These are phyloP conservation scores for Girardia tigrina DNA, from an alignment of 2,888 invertebrate species.

Conservation along the genomic window DNA sequence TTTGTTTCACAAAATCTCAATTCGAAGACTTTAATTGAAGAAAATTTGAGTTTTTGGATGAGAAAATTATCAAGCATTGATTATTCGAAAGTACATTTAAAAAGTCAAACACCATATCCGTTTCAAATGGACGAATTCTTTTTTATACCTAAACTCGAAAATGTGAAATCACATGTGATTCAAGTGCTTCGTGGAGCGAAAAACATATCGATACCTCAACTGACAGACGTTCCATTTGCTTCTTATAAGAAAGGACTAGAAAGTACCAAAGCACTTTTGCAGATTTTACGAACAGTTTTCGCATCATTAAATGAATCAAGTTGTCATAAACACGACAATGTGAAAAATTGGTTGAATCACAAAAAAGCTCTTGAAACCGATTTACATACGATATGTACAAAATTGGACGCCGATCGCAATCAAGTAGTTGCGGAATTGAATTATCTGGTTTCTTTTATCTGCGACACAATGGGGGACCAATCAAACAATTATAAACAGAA, in stretches of 20 bases:
- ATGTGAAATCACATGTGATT: neutral
- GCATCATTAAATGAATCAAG: neutral
- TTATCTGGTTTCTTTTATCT: neutral
- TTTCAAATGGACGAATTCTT: constrained; percentile 1
- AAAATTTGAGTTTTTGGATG: constrained; percentile 9
- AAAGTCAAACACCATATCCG: neutral
- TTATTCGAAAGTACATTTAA: neutral
- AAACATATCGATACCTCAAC: neutral
- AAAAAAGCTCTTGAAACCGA: neutral
- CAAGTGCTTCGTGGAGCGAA: constrained; percentile 10
- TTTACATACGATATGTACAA: neutral
- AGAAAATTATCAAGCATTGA: neutral
- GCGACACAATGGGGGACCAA: neutral
- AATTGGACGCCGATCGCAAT: constrained; percentile 17
- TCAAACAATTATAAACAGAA: neutral
- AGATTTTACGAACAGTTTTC: neutral
- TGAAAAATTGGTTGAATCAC: neutral
- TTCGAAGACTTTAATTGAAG: neutral
- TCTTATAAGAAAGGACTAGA: neutral
- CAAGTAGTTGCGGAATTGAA: neutral
- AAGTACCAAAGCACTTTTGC: neutral
- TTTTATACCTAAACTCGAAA: neutral
- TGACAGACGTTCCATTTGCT: neutral
- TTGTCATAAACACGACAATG: neutral
- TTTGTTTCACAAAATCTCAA: neutral